These are phyloP conservation scores for Mergus octosetaceus DNA, from an alignment of 2,797 vertebrate genomes.

Conservation along the genomic window DNA sequence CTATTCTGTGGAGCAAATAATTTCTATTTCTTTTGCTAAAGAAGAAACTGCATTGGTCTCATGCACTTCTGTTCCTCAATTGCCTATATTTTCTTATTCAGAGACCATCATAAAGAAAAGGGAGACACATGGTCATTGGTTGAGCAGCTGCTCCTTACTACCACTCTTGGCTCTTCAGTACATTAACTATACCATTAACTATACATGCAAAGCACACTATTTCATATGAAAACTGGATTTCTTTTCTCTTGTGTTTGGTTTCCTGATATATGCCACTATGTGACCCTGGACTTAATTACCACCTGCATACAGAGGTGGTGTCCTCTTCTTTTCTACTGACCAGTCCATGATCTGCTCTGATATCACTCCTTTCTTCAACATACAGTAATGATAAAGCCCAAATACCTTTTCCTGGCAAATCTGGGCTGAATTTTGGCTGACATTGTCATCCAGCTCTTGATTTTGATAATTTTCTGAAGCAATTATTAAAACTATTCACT, in stretches of 20 bases:
- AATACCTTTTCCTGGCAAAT: not conserved
- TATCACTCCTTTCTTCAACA: not conserved
- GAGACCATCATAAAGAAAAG: not conserved
- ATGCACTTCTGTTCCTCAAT: not conserved
- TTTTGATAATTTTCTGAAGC: not conserved
- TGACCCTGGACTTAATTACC: not conserved
- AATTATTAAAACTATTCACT: not conserved
- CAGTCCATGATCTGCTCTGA: too few relatives aligned
- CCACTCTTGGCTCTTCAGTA: not conserved
- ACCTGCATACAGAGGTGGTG: not conserved
- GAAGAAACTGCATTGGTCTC: not conserved
- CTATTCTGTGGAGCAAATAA: not conserved
- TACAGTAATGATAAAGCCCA: not conserved
- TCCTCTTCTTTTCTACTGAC: not conserved
- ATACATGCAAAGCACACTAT: fast-evolving
- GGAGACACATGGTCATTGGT: too few relatives aligned
- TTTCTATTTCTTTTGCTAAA: not conserved
- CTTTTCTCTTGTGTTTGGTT: not conserved
- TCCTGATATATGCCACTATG: not conserved
- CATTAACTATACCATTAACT: fast-evolving
- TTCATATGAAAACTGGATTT: not conserved
- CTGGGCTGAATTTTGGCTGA: not conserved
- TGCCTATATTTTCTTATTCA: not conserved
- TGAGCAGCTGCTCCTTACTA: fast-evolving
- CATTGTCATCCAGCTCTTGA: not conserved